Conservation (phyloP, 1,140 invertebrate species). For the Papilio dardanus region DNA sequence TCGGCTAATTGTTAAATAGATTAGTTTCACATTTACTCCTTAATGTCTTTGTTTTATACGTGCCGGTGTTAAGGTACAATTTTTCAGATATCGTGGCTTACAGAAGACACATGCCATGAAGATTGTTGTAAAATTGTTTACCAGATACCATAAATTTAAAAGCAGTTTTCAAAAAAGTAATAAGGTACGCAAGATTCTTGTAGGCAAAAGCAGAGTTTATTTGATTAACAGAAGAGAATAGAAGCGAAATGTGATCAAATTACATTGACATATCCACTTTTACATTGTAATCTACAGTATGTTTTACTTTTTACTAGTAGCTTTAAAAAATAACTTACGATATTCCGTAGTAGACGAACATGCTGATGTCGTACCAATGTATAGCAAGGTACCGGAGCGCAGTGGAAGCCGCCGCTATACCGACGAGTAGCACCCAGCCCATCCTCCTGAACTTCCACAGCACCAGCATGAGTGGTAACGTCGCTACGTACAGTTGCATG, state of each 20-base stretch:
- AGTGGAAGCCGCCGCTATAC: conserved; percentile 84
- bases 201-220: background rate
- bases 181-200: background rate
- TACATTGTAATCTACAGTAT: too few relatives aligned
- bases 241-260: background rate
- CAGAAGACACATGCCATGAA: background rate
- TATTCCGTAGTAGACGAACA: conserved; percentile 88
- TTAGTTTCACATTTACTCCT: conserved; percentile 45
- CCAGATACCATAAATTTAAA: background rate
- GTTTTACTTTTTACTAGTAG: too few relatives aligned
- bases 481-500: conserved; percentile 89
- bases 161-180: background rate
- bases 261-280: too few relatives aligned
- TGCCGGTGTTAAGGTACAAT: background rate
- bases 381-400: conserved; percentile 86
- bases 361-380: conserved; percentile 85
- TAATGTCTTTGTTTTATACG: background rate
- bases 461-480: conserved; percentile 86
- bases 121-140: background rate
- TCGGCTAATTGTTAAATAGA: conserved; percentile 26
- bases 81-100: background rate
- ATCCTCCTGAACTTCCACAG: conserved; percentile 85
- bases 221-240: background rate
- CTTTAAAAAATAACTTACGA: conserved; percentile 85
- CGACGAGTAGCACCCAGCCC: conserved; percentile 81